Conservation (phyloP, 2,888 invertebrate species). For the Parnassius mnemosyne region DNA sequence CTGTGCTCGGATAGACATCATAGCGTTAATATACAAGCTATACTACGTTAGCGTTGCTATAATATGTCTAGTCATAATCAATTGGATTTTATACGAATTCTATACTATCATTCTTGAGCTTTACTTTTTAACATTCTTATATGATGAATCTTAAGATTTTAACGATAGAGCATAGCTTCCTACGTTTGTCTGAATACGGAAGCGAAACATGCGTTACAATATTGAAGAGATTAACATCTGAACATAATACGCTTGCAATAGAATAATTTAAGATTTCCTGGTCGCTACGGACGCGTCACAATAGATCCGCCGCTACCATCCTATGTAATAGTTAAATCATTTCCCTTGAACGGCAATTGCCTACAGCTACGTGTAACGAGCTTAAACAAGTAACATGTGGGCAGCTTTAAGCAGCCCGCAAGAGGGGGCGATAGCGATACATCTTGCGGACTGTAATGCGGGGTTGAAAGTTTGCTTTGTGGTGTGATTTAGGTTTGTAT, state of each 20-base stretch:
- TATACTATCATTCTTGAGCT: too few relatives aligned
- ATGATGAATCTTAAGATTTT: too few relatives aligned
- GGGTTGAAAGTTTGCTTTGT: conserved; percentile 14
- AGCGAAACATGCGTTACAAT: conserved; percentile 20
- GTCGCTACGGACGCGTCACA: conserved; percentile 43
- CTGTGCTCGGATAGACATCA: too few relatives aligned
- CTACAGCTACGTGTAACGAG: conserved; percentile 43
- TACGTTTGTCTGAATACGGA: conserved; percentile 10
- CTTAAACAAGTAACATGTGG: conserved; percentile 47
- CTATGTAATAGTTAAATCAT: conserved; percentile 50
- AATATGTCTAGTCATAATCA: too few relatives aligned
- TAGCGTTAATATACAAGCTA: too few relatives aligned
- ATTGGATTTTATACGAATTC: too few relatives aligned
- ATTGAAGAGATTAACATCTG: conserved; percentile 30
- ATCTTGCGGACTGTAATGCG: conserved; percentile 7
- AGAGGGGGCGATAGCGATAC: conserved; percentile 13
- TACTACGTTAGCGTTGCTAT: too few relatives aligned
- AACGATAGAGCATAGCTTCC: too few relatives aligned
- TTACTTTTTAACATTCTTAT: too few relatives aligned
- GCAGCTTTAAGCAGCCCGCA: conserved; percentile 30
- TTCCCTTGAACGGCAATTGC: conserved; percentile 44
- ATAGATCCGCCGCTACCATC: conserved; percentile 47
- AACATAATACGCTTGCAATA: conserved; percentile 47
- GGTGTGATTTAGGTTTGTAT: background rate
- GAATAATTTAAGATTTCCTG: conserved; percentile 51